Evolutionary conservation across 2,113 vertebrate genomes (phyloP).

Genomic region (Muntiacus muntjak): DNA sequence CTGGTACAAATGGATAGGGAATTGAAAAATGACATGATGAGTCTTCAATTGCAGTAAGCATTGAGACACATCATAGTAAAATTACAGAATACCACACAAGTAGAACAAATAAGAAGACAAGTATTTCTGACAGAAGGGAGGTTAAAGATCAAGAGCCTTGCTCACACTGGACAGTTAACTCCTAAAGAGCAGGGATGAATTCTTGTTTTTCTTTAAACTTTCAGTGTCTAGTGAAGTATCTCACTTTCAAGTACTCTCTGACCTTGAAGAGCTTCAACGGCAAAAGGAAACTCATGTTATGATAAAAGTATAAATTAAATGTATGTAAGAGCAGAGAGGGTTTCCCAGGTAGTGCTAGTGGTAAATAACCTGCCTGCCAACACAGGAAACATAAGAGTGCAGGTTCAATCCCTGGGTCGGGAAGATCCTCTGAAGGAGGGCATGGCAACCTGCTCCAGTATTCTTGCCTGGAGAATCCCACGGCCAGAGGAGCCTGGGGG

Average conservation of each 20-base stretch:
- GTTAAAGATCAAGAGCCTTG: not conserved
- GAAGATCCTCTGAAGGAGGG: not conserved
- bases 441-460: not conserved
- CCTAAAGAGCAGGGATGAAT: not conserved
- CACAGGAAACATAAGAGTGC: not conserved
- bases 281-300: not conserved
- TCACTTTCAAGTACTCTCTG: not conserved
- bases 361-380: not conserved
- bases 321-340: not conserved
- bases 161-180: not conserved
- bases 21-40: not conserved
- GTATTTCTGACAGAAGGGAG: not conserved
- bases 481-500: not conserved
- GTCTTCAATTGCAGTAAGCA: not conserved
- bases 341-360: not conserved
- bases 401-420: fast-evolving
- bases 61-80: not conserved
- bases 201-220: not conserved
- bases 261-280: not conserved
- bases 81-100: not conserved
- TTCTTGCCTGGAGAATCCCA: not conserved
- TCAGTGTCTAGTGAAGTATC: not conserved
- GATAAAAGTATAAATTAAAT: not conserved
- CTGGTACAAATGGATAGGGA: not conserved
- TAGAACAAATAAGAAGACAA: not conserved